Evolutionary conservation across 2,113 vertebrate genomes (phyloP).

Genomic region (Pangasianodon gigas): DNA sequence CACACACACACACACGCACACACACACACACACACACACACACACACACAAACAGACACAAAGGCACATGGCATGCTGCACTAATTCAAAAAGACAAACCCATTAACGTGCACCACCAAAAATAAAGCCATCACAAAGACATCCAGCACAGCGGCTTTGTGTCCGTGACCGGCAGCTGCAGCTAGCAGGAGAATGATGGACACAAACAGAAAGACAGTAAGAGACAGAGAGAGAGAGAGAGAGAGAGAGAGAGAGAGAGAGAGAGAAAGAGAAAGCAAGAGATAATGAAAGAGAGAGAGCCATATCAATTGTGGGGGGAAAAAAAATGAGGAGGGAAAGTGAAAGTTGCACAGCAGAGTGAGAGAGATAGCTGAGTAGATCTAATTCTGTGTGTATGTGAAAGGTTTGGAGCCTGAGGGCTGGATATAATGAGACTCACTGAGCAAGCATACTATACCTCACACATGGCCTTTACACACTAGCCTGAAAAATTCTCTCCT

Average conservation of each 20-base stretch:
- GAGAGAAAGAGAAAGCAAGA: conserved; percentile 7
- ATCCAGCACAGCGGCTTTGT: background rate
- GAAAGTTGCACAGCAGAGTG: conserved; percentile 1
- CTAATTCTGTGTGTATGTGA: conserved; percentile 23
- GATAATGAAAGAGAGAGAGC: conserved; percentile 25
- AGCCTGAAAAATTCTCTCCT: conserved; percentile 22
- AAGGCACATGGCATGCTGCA: background rate
- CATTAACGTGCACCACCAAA: conserved; percentile 30
- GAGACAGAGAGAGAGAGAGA: conserved; percentile 19
- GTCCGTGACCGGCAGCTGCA: background rate
- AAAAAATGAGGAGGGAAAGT: background rate
- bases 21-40: background rate
- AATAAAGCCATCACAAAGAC: conserved; percentile 31
- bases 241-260: conserved; percentile 11
- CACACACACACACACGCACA: background rate
- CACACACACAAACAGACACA: background rate
- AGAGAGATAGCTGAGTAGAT: conserved; percentile 7
- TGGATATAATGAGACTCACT: conserved; percentile 57
- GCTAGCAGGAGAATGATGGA: conserved; percentile 4
- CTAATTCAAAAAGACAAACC: conserved; percentile 41
- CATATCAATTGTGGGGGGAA: background rate
- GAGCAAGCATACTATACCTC: conserved; percentile 26
- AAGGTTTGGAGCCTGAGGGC: conserved; percentile 52
- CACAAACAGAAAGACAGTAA: background rate
- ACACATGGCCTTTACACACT: conserved; percentile 38